Evolutionary conservation across 1,140 invertebrate species (phyloP).

Genomic region (Diuraphis noxia): DNA sequence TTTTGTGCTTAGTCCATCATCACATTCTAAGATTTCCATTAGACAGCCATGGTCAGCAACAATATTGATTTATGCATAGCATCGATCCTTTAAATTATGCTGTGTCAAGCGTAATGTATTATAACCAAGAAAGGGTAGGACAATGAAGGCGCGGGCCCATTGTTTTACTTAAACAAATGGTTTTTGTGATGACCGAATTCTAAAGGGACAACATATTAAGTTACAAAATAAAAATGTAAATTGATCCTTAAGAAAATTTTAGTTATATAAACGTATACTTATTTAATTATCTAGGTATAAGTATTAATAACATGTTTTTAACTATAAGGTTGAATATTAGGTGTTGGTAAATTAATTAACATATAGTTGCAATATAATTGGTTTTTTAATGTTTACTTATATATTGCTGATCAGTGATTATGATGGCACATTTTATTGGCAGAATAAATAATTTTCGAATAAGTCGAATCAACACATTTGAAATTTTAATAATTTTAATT

Average conservation of each 20-base stretch:
- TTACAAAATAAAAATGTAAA: not conserved
- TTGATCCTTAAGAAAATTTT: not conserved
- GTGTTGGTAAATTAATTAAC: not conserved
- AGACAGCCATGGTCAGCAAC: conserved; percentile 24
- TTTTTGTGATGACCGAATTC: not conserved
- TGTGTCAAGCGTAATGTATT: conserved; percentile 13
- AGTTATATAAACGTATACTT: not conserved
- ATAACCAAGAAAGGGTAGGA: not conserved
- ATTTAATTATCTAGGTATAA: not conserved
- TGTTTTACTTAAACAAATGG: not conserved
- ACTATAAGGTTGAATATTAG: not conserved
- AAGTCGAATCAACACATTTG: not conserved
- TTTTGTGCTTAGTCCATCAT: not conserved
- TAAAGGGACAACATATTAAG: conserved; percentile 5
- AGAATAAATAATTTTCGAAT: not conserved
- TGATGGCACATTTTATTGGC: not conserved
- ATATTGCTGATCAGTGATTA: not conserved
- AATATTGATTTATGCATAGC: conserved; percentile 46
- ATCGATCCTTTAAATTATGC: conserved; percentile 35
- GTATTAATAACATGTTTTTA: not conserved
- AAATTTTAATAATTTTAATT: not conserved
- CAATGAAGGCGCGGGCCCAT: not conserved
- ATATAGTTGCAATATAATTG: not conserved
- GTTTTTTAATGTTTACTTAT: not conserved
- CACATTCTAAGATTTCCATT: conserved; percentile 31